These are phyloP conservation scores for Bimastos eiseni DNA, from an alignment of 2,888 invertebrate genomes.

Conservation along the genomic window DNA sequence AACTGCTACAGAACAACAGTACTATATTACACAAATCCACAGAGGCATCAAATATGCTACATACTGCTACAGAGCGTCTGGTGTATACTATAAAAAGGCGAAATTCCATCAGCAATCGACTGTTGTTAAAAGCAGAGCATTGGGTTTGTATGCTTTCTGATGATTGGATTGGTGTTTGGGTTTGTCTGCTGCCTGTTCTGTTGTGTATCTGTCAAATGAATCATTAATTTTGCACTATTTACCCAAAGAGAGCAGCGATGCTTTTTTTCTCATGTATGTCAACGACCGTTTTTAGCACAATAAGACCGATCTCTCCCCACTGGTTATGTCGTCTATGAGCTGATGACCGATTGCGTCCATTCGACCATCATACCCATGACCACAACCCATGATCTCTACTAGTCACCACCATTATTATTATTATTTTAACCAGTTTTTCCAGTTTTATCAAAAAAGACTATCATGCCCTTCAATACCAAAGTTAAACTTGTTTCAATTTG, in stretches of 20 bases:
- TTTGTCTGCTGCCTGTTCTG: not conserved
- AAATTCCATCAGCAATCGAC: not conserved
- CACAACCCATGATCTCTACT: not conserved
- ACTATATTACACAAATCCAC: not conserved
- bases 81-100: not conserved
- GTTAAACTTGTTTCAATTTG: too few relatives aligned
- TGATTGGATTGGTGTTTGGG: not conserved
- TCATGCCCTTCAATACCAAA: too few relatives aligned
- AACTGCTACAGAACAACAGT: too few relatives aligned
- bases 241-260: not conserved
- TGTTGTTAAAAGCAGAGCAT: not conserved
- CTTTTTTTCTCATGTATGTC: not conserved
- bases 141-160: not conserved
- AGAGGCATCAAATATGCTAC: not conserved
- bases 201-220: not conserved
- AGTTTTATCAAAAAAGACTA: too few relatives aligned
- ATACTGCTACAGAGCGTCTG: not conserved
- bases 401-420: too few relatives aligned
- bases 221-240: not conserved
- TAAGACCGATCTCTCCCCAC: not conserved
- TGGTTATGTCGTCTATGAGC: not conserved
- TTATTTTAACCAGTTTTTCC: not conserved
- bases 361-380: not conserved
- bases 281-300: not conserved
- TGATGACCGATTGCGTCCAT: not conserved